Evolutionary conservation across 2,113 vertebrate genomes (phyloP).

Genomic region (Crotalus viridis): DNA sequence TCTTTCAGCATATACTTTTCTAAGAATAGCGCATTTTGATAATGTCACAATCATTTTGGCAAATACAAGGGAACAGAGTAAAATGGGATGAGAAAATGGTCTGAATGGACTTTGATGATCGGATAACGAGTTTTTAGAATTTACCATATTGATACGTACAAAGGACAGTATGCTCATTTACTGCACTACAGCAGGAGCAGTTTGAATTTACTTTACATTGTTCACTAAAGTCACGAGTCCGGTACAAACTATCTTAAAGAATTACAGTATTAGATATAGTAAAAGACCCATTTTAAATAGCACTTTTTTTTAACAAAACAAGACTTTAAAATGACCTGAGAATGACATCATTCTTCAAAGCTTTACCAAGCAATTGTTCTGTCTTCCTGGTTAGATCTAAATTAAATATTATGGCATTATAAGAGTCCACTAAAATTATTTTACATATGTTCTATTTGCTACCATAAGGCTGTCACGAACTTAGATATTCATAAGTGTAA

Average conservation of each 20-base stretch:
- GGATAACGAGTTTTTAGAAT: slow-evolving; percentile 3
- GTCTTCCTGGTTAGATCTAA: background rate
- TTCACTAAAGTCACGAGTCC: background rate
- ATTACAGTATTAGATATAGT: background rate
- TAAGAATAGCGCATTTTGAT: background rate
- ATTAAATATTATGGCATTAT: background rate
- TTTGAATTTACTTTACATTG: accelerated
- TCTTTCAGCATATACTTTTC: slow-evolving; percentile 9
- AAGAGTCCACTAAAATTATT: background rate
- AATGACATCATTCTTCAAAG: background rate
- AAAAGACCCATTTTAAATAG: background rate
- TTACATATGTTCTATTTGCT: background rate
- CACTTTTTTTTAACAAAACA: background rate
- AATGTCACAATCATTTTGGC: slow-evolving; percentile 5
- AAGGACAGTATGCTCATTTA: slow-evolving; percentile 5
- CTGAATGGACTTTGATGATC: background rate
- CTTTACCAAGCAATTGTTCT: background rate
- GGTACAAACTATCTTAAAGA: background rate
- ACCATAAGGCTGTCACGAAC: background rate
- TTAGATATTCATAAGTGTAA: background rate
- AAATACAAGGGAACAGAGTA: slow-evolving; percentile 26
- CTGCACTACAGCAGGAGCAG: background rate
- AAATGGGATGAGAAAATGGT: slow-evolving; percentile 7
- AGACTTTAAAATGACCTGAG: background rate
- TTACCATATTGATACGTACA: background rate